These are phyloP conservation scores for Cheirogaleus medius DNA, from an alignment of 2,113 vertebrate species.

Conservation along the genomic window DNA sequence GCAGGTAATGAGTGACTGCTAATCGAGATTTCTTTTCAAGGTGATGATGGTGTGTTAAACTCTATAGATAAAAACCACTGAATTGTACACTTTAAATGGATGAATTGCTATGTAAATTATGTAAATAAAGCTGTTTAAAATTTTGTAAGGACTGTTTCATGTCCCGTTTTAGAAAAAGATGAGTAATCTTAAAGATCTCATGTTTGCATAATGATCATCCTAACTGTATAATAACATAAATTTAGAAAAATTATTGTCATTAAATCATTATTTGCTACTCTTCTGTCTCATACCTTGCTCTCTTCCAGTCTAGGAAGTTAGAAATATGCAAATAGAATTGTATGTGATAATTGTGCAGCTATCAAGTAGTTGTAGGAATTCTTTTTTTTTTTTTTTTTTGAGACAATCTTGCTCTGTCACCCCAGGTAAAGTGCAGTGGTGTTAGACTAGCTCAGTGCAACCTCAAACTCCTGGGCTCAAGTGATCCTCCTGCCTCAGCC, in stretches of 20 bases:
- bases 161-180: slow-evolving; percentile 15
- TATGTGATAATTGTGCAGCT: slow-evolving; percentile 3
- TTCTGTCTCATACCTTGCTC: neutral
- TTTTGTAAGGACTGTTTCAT: neutral
- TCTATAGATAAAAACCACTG: neutral
- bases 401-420: neutral
- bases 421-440: neutral
- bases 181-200: neutral
- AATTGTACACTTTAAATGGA: neutral
- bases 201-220: neutral
- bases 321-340: slow-evolving; percentile 1
- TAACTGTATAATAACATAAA: slow-evolving; percentile 17
- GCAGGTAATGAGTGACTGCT: neutral
- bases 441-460: no score
- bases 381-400: neutral
- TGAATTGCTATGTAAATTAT: neutral
- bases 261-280: slow-evolving; percentile 30
- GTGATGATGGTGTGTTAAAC: neutral
- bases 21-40: neutral
- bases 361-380: slow-evolving; percentile 25
- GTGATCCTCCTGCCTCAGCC: no score
- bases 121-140: neutral
- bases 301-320: slow-evolving; percentile 26
- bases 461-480: no score
- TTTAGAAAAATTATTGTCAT: slow-evolving; percentile 10